Conservation (phyloP, 2,888 invertebrate genomes). For the Choreutis nemorana region DNA sequence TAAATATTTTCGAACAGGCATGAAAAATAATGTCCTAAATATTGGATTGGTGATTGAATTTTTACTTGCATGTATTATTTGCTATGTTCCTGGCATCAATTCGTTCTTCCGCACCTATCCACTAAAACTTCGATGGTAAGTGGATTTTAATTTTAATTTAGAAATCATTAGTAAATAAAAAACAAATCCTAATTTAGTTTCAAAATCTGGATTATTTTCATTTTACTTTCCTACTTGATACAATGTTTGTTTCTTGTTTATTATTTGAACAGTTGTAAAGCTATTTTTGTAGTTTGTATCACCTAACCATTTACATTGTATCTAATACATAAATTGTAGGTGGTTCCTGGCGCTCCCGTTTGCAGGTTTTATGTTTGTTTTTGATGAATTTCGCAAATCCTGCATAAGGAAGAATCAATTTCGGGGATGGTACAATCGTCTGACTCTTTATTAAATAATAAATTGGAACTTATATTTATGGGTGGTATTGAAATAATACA, state of each 20-base stretch:
- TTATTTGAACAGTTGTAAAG: too few species aligned
- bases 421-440: constrained; percentile 41
- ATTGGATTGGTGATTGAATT: constrained; percentile 73
- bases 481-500: too few species aligned
- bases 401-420: constrained; percentile 62
- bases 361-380: constrained; percentile 71
- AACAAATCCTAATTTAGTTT: too few species aligned
- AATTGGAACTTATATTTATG: background rate
- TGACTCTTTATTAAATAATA: constrained; percentile 34
- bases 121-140: constrained; percentile 46
- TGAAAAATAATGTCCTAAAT: constrained; percentile 74
- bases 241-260: too few species aligned
- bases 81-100: constrained; percentile 75
- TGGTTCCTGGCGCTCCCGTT: constrained; percentile 80
- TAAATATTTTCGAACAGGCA: too few species aligned
- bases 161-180: too few species aligned
- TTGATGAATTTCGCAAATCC: constrained; percentile 77
- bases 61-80: constrained; percentile 65
- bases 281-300: too few species aligned
- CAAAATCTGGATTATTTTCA: too few species aligned
- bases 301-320: too few species aligned
- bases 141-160: constrained; percentile 1
- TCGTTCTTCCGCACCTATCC: constrained; percentile 64
- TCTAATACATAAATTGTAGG: constrained; percentile 59
- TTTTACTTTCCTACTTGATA: too few species aligned